Percentiles rank a stretch among this genome's conserved stretches.
Conservation (phyloP, 2,888 invertebrate species). For the Acleris cristana region DNA sequence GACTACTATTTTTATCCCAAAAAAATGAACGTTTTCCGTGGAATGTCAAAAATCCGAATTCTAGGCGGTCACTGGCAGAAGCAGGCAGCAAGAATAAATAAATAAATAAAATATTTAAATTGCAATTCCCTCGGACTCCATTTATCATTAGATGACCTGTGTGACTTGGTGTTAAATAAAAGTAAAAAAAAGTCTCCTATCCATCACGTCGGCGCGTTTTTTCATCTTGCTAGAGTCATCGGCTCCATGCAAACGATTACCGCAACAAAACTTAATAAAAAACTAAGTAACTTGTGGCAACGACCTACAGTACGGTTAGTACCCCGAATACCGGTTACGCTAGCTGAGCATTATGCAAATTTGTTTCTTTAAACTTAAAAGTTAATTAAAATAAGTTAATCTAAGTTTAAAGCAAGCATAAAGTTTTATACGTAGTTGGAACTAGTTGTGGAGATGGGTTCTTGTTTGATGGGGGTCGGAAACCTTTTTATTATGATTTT, state of each 20-base stretch:
- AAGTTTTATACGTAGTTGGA: not conserved
- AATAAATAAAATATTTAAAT: no score
- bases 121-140: constrained; percentile 12
- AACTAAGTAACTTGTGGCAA: constrained; percentile 12
- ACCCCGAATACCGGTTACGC: constrained; percentile 8
- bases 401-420: not conserved
- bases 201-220: not conserved
- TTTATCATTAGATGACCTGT: not conserved
- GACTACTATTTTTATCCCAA: no score
- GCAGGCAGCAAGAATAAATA: no score
- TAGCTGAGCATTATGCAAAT: constrained; percentile 7
- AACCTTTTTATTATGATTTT: not conserved
- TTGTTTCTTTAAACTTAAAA: constrained; percentile 6
- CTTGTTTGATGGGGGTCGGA: not conserved
- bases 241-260: constrained; percentile 7
- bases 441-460: no score
- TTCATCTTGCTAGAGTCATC: constrained; percentile 3
- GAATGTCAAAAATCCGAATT: no score
- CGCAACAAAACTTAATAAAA: constrained; percentile 1
- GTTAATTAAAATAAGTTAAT: not conserved
- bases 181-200: no score
- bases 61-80: no score
- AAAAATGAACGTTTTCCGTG: no score
- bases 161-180: no score
- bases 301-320: constrained; percentile 15